Evolutionary conservation across 2,888 invertebrate species (phyloP), one percentile per base, ranked within the genome.

Genomic region (Tubiluchus corallicola): DNA sequence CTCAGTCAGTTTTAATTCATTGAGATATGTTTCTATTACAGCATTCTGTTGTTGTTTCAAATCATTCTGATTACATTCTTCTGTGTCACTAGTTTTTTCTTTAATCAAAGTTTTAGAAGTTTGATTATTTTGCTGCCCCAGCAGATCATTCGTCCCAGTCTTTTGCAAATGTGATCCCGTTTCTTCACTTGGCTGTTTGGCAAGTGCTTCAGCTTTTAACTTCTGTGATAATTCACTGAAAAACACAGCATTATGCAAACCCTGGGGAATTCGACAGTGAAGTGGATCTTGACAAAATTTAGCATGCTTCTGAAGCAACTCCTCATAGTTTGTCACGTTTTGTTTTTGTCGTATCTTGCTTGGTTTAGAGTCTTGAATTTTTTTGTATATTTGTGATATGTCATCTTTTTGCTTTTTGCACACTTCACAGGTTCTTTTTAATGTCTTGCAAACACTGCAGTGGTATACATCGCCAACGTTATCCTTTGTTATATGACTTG

Each of bases 321-420:
- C n/a, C 9, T 29, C 29, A n/a, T 29, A 29, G 9, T 9, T 9
- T n/a, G 29, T 29, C 29, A n/a, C 29, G 9, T n/a, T 9, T n/a
- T 29, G 29, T n/a, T 29, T 29, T n/a, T 29, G 29, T n/a, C n/a
- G 29, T n/a, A 9, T 29, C 29, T n/a, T 29, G 29, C 29, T 29
- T 9, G n/a, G 29, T 29, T 29, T 29, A 9, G 29, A 29, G n/a
- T 29, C n/a, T 29, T 29, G 29, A n/a, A 29, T 29, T n/a, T 29
- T 29, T 29, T 29, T 29, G 29, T 29, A 29, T 9, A 29, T 29
- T n/a, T 29, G 29, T 9, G 9, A 9, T 29, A 29, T 29, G 9
- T 29, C 29, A 9, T 29, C n/a, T 29, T 29, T 29, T 9, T n/a
- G 29, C n/a, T 29, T 9, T n/a, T 29, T 29, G 29, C 29, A 29